These are phyloP conservation scores for Drosophila tristis DNA, from an alignment of 1,140 invertebrate species.

Conservation along the genomic window DNA sequence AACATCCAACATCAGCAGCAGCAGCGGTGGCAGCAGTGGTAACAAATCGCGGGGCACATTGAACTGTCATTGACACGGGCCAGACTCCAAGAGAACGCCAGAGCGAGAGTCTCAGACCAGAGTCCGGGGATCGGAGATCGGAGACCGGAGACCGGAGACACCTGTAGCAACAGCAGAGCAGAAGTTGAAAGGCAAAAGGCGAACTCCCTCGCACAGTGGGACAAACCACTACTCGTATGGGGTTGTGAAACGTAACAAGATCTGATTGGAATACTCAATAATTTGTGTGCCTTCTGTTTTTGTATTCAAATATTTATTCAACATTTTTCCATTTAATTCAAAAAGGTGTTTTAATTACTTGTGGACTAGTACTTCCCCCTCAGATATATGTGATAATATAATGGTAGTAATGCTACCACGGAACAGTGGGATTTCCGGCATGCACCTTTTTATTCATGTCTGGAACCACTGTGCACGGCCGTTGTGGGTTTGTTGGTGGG, in stretches of 20 bases:
- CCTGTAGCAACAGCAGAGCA: constrained; percentile 62
- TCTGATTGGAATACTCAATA: too few species aligned
- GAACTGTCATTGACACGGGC: constrained; percentile 83
- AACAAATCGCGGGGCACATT: constrained; percentile 71
- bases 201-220: constrained; percentile 53
- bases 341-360: too few species aligned
- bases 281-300: too few species aligned
- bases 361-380: too few species aligned
- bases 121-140: constrained; percentile 11
- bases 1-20: constrained; percentile 17
- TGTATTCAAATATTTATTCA: too few species aligned
- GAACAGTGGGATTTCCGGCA: too few species aligned
- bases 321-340: too few species aligned
- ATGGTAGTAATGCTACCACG: too few species aligned
- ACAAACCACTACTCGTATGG: too few species aligned
- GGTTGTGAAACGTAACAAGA: too few species aligned
- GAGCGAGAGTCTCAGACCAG: constrained; percentile 35
- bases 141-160: constrained; percentile 40
- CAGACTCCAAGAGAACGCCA: constrained; percentile 47
- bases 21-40: constrained; percentile 35
- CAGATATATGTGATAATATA: too few species aligned
- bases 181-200: constrained; percentile 80
- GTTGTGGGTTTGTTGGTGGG: constrained; percentile 47
- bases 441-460: constrained; percentile 17
- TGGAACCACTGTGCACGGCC: constrained; percentile 28